A percentile compares a stretch with the other conserved stretches of the same genome.
These are phyloP conservation scores for Fissipunctia ypsillon DNA, from an alignment of 2,888 invertebrate genomes.

Conservation along the genomic window DNA sequence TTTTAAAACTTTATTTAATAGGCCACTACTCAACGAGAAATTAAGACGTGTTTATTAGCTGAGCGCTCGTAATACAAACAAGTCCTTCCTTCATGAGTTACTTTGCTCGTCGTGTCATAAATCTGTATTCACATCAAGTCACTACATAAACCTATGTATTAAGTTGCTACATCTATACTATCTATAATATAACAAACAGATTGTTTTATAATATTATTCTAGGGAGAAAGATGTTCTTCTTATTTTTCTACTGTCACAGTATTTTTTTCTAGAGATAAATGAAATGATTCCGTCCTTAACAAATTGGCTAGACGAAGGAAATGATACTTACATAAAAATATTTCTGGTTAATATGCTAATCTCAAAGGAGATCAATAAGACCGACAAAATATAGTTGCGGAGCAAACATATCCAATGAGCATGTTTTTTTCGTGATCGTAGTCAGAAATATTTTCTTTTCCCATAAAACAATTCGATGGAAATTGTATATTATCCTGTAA, in stretches of 20 bases:
- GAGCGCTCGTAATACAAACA: constrained; percentile 86
- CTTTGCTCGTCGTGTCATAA: constrained; percentile 80
- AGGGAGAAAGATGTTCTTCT: constrained; percentile 13
- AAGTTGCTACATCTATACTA: constrained; percentile 59
- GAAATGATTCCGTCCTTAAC: constrained; percentile 22
- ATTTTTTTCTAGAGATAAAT: constrained; percentile 20
- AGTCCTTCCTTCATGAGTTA: constrained; percentile 85
- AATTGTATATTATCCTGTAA: constrained; percentile 68
- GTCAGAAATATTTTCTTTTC: constrained; percentile 53
- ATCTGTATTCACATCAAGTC: constrained; percentile 81
- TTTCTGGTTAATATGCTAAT: constrained; percentile 55
- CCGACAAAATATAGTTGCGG: constrained; percentile 52
- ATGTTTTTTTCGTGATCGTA: constrained; percentile 58
- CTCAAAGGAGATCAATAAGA: constrained; percentile 46
- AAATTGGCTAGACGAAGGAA: constrained; percentile 41
- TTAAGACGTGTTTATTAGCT: constrained; percentile 89
- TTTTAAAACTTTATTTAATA: constrained; percentile 90
- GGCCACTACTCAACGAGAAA: constrained; percentile 88
- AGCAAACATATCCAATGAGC: constrained; percentile 59
- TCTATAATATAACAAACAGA: constrained; percentile 41
- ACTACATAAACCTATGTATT: constrained; percentile 74
- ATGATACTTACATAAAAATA: constrained; percentile 41
- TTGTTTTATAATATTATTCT: constrained; percentile 29
- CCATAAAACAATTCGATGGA: constrained; percentile 63
- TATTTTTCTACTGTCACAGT: constrained; percentile 20